Evolutionary conservation across 1,140 invertebrate species (phyloP), one percentile per base, ranked within the genome.

Genomic region (Palaemon carinicauda): DNA sequence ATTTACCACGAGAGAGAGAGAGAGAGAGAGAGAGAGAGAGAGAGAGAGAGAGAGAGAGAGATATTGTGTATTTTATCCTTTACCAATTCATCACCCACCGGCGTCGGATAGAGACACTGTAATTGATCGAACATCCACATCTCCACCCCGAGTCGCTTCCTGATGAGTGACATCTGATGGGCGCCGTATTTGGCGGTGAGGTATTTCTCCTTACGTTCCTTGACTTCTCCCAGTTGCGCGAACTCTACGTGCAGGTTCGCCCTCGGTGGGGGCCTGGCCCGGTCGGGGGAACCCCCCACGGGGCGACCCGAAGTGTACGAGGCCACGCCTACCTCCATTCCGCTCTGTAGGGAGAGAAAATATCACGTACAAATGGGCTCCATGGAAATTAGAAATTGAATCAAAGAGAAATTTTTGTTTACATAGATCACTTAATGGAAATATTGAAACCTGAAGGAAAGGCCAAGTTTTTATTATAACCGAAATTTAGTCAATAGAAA

Each of bases 101-200:
- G 87, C 79, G 82, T 85, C 14, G 79, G 81, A 80, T 88, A 90
- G 53, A 90, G 73, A 2, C 74, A 56, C 91, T 91, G 82, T 84
- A 99, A 93, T 92, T 98, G 95, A 91, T 98, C 97, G 92, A 97
- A 98, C 60, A 99, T 94, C 97, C 97, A 98, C 96, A 98, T 98
- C 92, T 99, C 98, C 14, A 98, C 97, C 15, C 96, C 95, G 82
- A 98, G 93, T 91, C 97, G 93, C 92, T 98, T 98, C 89, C 97
- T 94, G 90, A 99, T 99, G 87, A 98, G 94, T 90, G 95, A 96
- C 97, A 98, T 99, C 93, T 98, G 97, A 93, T 98, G 97, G 88
- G 96, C 96, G 81, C 97, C 97, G 91, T 98, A 99, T 92, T 98
- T 98, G 87, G 97, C 97, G 51, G 97, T 98, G 87, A 98, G 94